phyloP scores from a whole-genome alignment of 2,888 invertebrate species.

The Cheilosia vernalis region DNA sequence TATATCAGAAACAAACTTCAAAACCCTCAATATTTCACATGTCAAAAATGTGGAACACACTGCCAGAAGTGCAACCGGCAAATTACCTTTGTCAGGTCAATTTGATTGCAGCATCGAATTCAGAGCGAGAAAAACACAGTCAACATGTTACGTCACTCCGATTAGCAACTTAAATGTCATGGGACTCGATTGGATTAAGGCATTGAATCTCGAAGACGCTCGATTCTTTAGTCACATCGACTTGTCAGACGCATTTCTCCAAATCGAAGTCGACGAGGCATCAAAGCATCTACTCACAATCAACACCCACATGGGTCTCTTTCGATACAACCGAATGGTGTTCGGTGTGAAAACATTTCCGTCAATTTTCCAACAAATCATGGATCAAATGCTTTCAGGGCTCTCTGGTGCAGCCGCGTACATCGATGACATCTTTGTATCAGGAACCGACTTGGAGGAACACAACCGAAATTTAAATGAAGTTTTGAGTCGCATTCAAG shows the following conservation, averaged over 20 bases:
- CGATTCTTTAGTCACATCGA: no score
- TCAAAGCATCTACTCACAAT: no score
- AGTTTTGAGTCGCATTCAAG: slow-evolving; percentile 53
- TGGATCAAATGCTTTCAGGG: slow-evolving; percentile 60
- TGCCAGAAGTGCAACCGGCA: slow-evolving; percentile 68
- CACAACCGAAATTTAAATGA: slow-evolving; percentile 45
- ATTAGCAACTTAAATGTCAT: no score
- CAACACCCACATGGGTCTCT: no score
- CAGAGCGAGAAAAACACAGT: no score
- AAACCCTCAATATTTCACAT: not conserved
- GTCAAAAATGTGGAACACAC: slow-evolving; percentile 32
- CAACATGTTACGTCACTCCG: no score
- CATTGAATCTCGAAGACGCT: no score
- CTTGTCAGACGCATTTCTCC: no score
- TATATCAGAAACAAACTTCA: not conserved
- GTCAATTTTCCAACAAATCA: slow-evolving; percentile 57
- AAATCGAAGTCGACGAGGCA: no score
- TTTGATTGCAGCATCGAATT: no score
- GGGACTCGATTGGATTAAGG: no score
- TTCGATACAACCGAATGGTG: slow-evolving; percentile 10
- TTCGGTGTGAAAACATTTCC: slow-evolving; percentile 48
- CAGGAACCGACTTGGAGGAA: slow-evolving; percentile 32
- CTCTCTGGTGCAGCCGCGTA: slow-evolving; percentile 24
- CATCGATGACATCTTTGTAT: not conserved
- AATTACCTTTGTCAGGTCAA: slow-evolving; percentile 36